Evolutionary conservation across 2,797 vertebrate genomes (phyloP), one percentile per base, ranked within the genome.

Genomic region (Vipera ursinii): DNA sequence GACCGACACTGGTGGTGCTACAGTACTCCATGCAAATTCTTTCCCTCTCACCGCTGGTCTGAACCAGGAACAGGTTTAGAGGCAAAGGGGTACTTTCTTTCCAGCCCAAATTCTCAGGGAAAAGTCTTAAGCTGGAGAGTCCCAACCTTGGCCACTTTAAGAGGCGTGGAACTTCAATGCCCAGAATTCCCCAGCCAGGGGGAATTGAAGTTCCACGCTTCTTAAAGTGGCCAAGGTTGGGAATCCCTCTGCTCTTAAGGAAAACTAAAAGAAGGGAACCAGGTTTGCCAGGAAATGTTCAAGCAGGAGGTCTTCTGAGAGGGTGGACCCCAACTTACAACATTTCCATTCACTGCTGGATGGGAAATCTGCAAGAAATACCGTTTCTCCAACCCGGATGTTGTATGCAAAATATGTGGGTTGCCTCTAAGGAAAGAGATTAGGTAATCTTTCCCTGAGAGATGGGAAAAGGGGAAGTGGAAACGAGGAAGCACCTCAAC

Each of bases 1-100:
- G 2, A 38, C 38, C 38, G 38, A 38, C 38, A 38, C 38, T 38
- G 2, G 32, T 90, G 86, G 91, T 53, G 51, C 51, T 10, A 9
- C 7, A 53, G 48, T 94, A 44, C 88, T 92, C 91, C 87, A 3
- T 10, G 89, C 89, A 92, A 24, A 4, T 55, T 17, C 94, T 92
- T 91, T 53, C 28, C 60, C 22, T 55, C 63, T n/a, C n/a, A 13
- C 2, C 20, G 51, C 73, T 69, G 24, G 38, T 53, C 55, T 89
- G 87, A 91, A 93, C 82, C 78, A 87, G 88, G 90, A 94, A 15
- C 48, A 89, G 92, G 38, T 9, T 9, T 20, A 82, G 20, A 48
- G 1, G 8, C 20, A 48, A 44, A 22, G 17, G 3, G 73, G 3
- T 3, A 0, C 8, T 78, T 78, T 24, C 17, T 44, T 78, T 78